Evolutionary conservation across 2,797 vertebrate genomes (phyloP).

Genomic region (Sternotherus odoratus): DNA sequence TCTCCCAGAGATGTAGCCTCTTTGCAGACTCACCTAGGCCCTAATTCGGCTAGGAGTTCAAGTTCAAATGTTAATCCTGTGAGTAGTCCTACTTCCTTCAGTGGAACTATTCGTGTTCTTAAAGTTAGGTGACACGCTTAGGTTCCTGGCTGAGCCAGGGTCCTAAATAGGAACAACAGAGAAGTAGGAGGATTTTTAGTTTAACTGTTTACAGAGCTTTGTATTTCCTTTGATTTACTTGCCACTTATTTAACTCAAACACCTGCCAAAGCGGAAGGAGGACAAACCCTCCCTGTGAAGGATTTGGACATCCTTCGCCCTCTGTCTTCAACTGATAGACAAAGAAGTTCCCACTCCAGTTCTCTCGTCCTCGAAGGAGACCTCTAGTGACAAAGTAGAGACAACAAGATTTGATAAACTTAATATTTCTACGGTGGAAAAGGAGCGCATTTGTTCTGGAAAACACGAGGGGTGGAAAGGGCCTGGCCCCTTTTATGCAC

Average conservation of each 20-base stretch:
- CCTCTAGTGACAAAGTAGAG: background rate
- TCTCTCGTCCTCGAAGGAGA: background rate
- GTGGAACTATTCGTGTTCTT: background rate
- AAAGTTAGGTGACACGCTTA: no score
- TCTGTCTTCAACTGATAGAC: background rate
- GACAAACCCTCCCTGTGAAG: no score
- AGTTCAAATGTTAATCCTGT: background rate
- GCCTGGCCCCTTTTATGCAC: background rate
- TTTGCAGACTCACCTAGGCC: background rate
- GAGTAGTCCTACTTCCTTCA: background rate
- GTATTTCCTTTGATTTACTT: background rate
- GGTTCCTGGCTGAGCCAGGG: no score
- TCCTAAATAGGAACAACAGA: background rate
- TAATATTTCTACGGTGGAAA: background rate
- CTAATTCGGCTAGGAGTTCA: no score
- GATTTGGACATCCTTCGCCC: background rate
- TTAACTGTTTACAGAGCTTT: background rate
- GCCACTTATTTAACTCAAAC: background rate
- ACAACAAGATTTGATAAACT: background rate
- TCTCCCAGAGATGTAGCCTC: background rate
- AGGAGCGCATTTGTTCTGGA: no score
- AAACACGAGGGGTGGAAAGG: no score
- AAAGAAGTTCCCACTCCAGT: background rate
- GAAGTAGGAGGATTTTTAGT: background rate
- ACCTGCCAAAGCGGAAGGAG: background rate